A percentile compares a stretch with the other conserved stretches of the same genome.
Conservation (phyloP, 2,797 vertebrate genomes). For the Orestias chungarensis region DNA sequence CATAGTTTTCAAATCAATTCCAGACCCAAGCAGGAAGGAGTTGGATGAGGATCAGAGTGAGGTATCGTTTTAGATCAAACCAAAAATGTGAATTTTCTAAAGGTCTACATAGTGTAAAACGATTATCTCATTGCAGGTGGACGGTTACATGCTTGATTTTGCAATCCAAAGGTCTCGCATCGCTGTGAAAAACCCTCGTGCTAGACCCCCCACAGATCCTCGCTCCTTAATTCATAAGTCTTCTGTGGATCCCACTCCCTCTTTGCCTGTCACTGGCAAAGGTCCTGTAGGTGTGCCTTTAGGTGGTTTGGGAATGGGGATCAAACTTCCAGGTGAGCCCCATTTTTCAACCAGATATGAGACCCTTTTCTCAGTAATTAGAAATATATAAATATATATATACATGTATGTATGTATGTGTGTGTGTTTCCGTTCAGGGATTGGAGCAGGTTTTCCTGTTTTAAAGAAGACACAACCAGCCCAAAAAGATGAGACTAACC, state of each 20-base stretch:
- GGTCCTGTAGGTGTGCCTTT: slow-evolving; percentile 50
- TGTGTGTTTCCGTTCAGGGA: slow-evolving; percentile 51
- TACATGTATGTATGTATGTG: too few relatives aligned
- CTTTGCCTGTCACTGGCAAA: slow-evolving; percentile 25
- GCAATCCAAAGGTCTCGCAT: slow-evolving; percentile 76
- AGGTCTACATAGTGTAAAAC: not conserved
- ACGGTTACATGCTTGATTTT: slow-evolving; percentile 65
- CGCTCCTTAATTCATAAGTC: slow-evolving; percentile 73
- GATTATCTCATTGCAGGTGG: slow-evolving; percentile 41
- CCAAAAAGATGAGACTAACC: slow-evolving; percentile 40
- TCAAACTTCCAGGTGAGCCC: slow-evolving; percentile 77
- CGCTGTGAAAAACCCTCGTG: slow-evolving; percentile 73
- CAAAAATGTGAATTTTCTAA: not conserved
- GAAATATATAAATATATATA: not conserved
- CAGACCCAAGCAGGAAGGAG: slow-evolving; percentile 6
- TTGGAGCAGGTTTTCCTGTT: slow-evolving; percentile 70
- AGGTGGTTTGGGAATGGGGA: slow-evolving; percentile 63
- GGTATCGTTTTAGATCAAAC: slow-evolving; percentile 41
- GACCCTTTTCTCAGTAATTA: slow-evolving; percentile 1
- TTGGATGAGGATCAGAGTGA: slow-evolving; percentile 22
- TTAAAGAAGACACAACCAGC: slow-evolving; percentile 71
- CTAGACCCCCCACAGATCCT: slow-evolving; percentile 75
- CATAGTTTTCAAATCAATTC: slow-evolving; percentile 2
- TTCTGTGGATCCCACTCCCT: slow-evolving; percentile 65
- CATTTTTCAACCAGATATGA: not conserved